Conservation (phyloP, 2,113 vertebrate species). For the Pagrus major region DNA sequence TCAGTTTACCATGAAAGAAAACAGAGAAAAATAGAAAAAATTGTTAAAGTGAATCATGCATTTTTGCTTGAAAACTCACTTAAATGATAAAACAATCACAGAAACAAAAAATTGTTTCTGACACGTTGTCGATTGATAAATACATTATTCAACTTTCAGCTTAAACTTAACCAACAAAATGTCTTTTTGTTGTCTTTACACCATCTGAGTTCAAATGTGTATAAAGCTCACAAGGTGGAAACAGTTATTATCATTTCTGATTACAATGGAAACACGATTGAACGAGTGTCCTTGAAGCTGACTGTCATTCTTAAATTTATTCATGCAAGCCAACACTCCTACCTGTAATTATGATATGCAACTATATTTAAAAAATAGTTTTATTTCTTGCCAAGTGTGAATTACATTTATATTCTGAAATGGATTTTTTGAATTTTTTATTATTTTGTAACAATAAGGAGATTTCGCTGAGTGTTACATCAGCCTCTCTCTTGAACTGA, state of each 20-base stretch:
- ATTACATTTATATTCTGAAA: too few relatives aligned
- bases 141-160: neutral
- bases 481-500: conserved; percentile 25
- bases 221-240: neutral
- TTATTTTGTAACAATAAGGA: neutral
- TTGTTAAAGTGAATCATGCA: too few relatives aligned
- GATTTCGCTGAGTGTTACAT: conserved; percentile 17
- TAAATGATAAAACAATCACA: neutral
- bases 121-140: neutral
- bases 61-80: neutral
- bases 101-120: too few relatives aligned
- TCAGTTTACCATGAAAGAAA: neutral
- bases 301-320: neutral
- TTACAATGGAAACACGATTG: neutral
- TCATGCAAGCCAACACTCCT: neutral
- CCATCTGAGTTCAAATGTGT: neutral
- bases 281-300: neutral
- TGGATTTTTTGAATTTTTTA: neutral
- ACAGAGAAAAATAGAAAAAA: neutral
- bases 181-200: neutral
- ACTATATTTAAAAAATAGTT: too few relatives aligned
- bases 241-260: neutral
- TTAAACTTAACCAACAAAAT: neutral
- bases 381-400: too few relatives aligned
- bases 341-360: too few relatives aligned